These are phyloP conservation scores for Opisthograptis luteolata DNA, from an alignment of 2,888 invertebrate species.

Conservation along the genomic window DNA sequence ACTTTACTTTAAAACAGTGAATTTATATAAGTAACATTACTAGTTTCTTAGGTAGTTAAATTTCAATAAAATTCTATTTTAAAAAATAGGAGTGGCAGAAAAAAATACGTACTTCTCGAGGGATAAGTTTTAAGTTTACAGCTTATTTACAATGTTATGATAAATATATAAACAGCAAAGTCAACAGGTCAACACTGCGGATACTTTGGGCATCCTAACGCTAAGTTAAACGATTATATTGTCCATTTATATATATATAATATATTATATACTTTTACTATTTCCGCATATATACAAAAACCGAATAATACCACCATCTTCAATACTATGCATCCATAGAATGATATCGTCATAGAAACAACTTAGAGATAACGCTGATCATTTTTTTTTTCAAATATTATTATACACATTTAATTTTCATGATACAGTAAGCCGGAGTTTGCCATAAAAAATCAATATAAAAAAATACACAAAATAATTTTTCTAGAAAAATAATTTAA, in stretches of 20 bases:
- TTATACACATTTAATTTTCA: constrained; percentile 61
- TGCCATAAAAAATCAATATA: constrained; percentile 36
- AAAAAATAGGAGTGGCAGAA: constrained; percentile 60
- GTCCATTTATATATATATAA: constrained; percentile 73
- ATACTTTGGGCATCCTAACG: constrained; percentile 83
- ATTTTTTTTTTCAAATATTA: constrained; percentile 55
- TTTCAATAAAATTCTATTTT: constrained; percentile 11
- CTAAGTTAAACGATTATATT: constrained; percentile 73
- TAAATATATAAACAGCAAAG: constrained; percentile 63
- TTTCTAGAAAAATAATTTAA: constrained; percentile 39
- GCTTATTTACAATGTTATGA: constrained; percentile 48
- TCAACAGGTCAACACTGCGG: constrained; percentile 78
- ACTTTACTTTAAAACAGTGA: constrained; percentile 37
- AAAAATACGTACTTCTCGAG: constrained; percentile 59
- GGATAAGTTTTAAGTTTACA: constrained; percentile 82
- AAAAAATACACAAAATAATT: constrained; percentile 46
- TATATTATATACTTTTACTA: constrained; percentile 79
- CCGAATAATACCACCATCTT: constrained; percentile 71
- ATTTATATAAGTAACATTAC: constrained; percentile 41
- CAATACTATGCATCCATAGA: constrained; percentile 74
- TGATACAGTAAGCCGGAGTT: constrained; percentile 68
- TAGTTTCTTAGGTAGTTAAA: constrained; percentile 23
- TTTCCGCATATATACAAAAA: constrained; percentile 78
- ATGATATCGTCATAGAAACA: constrained; percentile 56
- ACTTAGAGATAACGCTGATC: constrained; percentile 63